These are phyloP conservation scores for Meriones psammophilus DNA, from an alignment of 2,797 vertebrate species.

Conservation along the genomic window DNA sequence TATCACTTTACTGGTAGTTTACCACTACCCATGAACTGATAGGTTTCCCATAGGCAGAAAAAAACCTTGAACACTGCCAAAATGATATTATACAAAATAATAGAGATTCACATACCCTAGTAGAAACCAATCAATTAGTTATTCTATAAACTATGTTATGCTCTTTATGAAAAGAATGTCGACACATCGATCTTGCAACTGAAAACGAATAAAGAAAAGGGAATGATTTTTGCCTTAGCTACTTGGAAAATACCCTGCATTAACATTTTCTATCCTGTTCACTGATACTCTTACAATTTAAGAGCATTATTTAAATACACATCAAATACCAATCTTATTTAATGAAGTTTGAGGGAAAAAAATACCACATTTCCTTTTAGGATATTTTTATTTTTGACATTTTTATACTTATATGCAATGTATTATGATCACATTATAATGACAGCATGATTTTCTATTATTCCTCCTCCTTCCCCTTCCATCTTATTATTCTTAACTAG, in stretches of 20 bases:
- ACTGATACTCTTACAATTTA: neutral
- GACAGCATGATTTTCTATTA: neutral
- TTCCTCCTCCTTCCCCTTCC: neutral
- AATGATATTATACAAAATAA: neutral
- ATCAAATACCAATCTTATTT: neutral
- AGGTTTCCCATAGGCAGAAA: neutral
- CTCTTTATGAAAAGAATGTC: neutral
- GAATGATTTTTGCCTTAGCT: neutral
- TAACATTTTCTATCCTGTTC: neutral
- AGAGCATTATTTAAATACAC: neutral
- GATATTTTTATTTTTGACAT: neutral
- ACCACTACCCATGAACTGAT: neutral
- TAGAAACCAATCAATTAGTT: neutral
- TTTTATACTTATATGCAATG: neutral
- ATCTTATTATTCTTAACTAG: neutral
- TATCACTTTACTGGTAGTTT: neutral
- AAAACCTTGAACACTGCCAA: constrained; percentile 12
- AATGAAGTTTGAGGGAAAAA: neutral
- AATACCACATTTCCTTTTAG: neutral
- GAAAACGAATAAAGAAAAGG: neutral
- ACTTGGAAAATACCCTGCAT: neutral
- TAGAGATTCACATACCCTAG: neutral
- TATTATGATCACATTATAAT: neutral
- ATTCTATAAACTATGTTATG: neutral
- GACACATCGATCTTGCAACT: neutral